Base-by-base conservation (phyloP, 1,140 invertebrate species). In the Apis dorsata region DNA sequence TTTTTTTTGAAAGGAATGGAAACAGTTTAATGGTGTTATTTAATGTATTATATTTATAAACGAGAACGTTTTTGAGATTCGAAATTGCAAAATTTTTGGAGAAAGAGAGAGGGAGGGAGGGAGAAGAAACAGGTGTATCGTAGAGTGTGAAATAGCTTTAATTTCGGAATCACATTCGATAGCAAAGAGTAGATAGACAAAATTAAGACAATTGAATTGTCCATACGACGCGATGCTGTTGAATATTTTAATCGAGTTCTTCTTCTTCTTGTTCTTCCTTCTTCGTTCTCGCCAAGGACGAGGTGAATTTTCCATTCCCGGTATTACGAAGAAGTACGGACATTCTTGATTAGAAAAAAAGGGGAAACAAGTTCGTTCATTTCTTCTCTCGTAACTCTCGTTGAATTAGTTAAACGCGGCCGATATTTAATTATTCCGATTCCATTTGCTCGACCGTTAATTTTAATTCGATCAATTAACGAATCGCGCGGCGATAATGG, bases 221-320 rank as follows among this genome's bases (percentile, higher is more conserved):
- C 11, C 5, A 44, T 44, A 19, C 28, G 53, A 69, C 34, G 49
- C 63, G 24, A 12, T 24, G 11, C 74, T 66, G 78, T 77, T 80
- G 68, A 85, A 85, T 87, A 87, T 85, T 83, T 85, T 83, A 85
- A 85, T 83, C 57, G 66, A 74, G 65, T 80, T 83, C 62, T 28
- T n/a, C 55, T 68, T 72, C 44, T 44, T 49, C 51, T 63, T 49
- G 24, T 44, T n/a, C 59, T 24, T 55, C 71, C 21, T 24, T 8
- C 19, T 44, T 19, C n/a, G 51, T 49, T 44, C 9, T 49, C 28
- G 9, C 34, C 5, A 60, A 75, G 21, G 17, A n/a, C 2, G 1
- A 59, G 63, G 49, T 44, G 57, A 73, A 80, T 63, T 73, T 65
- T 73, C 49, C 21, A 1, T 12, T 15, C 11, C 44, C 57, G 15